Base-by-base conservation (phyloP, 2,888 invertebrate species). In the Schizotus pectinicornis region DNA sequence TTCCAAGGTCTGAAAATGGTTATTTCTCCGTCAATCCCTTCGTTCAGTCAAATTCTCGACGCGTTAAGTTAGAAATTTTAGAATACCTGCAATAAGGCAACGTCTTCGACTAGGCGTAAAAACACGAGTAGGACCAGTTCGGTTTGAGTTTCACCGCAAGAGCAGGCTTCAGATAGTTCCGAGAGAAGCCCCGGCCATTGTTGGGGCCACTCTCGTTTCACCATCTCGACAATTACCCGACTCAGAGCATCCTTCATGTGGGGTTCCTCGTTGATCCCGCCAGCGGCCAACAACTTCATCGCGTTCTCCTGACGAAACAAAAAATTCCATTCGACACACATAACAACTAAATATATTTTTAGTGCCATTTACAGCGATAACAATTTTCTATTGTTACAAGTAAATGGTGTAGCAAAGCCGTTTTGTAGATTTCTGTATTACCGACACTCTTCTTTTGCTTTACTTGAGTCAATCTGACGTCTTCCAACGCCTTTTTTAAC, bases 191-290 rank as follows among this genome's bases (percentile, higher is more conserved):
- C 88, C 0, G 94, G 92, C 97, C 97, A 98, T 65, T 96, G 93
- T 75, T 97, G 97, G 0, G 98, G 98, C 98, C 97, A 98, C 77
- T 97, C 97, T 7, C 97, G 84, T 75, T 97, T 97, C 50, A 95
- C 91, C 89, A 98, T 95, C 81, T 98, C 97, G 0, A 98, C 97
- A 50, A 97, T 88, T n/a, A 96, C 91, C 43, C 95, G 85, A 8
- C 95, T 91, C 2, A 93, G 78, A 1, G 91, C 94, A 77, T 94
- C 92, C 77, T 94, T 93, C 68, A 94, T 85, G 72, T 92, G 92
- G 7, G 87, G 86, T 65, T 87, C 88, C 61, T 86, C 86, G 42
- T 90, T 85, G 13, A 92, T 88, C 7, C 92, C 92, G 56, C 94
- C 91, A 75, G 89, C 86, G 56, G 85, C 83, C 6, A 94, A 79